Evolutionary conservation across 2,888 invertebrate genomes (phyloP), one percentile per base, ranked within the genome.

Genomic region (Alentia gelatinosa): DNA sequence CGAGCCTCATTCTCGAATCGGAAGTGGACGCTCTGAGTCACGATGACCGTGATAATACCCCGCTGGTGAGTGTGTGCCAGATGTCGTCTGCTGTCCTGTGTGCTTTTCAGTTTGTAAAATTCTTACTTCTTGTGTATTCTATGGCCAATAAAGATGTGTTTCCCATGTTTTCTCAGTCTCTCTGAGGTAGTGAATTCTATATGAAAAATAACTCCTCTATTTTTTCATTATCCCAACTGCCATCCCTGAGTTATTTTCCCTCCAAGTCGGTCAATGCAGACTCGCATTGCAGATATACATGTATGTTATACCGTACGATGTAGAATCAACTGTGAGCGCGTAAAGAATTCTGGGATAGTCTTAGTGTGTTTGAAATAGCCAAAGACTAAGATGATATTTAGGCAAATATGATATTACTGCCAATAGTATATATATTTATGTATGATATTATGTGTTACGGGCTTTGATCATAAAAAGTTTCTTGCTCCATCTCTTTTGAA

Each of bases 1-100:
- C 98, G 68, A 98, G 98, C 94, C 97, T 98, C 93, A 97, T 98
- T 89, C 97, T 99, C 92, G 98, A 98, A 96, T 98, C 98, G 40
- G 99, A 99, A 97, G 98, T 99, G 74, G 98, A 99, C 96, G 98
- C 98, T 91, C 97, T 98, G 91, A 98, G 98, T 93, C 97, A 98
- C 94, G 99, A 99, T 96, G 97, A 97, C 92, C 98, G 98, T 94
- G 98, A 98, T 91, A 98, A 97, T 94, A 99, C 99, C 5, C 99
- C 99, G 90, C 97, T 99, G 97, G 98, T 98, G 96, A 56, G 56
- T 56, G 47, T 47, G 19, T 47, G 47, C 7, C 9, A n/a, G 5
- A 56, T 3, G 56, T 56, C n/a, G 23, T n/a, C 7, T 47, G 19
- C 7, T 47, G 7, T 47, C 47, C 19, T 7, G 19, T 47, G 47